Percentiles rank a stretch among this genome's conserved stretches.
Evolutionary conservation across 2,113 vertebrate genomes (phyloP).

Genomic region (Tachuris rubrigastra): DNA sequence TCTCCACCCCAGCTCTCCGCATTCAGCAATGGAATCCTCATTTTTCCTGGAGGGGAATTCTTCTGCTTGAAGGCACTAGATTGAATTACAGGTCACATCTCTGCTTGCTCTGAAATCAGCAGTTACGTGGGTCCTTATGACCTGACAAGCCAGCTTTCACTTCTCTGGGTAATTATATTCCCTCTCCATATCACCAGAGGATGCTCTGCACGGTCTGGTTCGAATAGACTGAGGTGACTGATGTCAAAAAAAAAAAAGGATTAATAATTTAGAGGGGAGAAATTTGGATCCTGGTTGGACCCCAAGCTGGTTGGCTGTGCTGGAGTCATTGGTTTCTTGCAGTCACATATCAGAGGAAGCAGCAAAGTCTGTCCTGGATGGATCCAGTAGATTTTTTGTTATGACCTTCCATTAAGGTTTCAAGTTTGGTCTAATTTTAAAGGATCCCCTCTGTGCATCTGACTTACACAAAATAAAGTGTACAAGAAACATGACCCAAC

Average conservation of each 20-base stretch:
- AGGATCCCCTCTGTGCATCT: background rate
- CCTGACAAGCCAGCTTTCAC: background rate
- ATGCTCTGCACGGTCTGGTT: background rate
- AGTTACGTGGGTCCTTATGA: background rate
- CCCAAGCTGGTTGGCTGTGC: no score
- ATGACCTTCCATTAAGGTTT: background rate
- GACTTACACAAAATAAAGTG: background rate
- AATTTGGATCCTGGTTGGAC: accelerated
- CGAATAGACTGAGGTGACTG: background rate
- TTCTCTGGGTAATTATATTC: background rate
- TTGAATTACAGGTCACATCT: background rate
- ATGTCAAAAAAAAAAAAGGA: accelerated
- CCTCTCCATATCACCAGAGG: background rate
- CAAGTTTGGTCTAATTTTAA: background rate
- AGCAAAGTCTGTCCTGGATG: background rate
- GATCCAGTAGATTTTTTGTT: background rate
- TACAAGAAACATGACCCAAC: background rate
- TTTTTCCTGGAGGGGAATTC: background rate
- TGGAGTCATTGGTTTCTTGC: background rate
- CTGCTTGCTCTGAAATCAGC: background rate
- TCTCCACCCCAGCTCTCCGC: background rate
- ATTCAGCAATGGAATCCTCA: background rate
- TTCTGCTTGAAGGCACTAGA: background rate
- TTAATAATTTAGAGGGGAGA: background rate
- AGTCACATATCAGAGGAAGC: background rate